A percentile compares a stretch with the other conserved stretches of the same genome.
Evolutionary conservation across 2,797 vertebrate genomes (phyloP).

Genomic region (Diceros bicornis): DNA sequence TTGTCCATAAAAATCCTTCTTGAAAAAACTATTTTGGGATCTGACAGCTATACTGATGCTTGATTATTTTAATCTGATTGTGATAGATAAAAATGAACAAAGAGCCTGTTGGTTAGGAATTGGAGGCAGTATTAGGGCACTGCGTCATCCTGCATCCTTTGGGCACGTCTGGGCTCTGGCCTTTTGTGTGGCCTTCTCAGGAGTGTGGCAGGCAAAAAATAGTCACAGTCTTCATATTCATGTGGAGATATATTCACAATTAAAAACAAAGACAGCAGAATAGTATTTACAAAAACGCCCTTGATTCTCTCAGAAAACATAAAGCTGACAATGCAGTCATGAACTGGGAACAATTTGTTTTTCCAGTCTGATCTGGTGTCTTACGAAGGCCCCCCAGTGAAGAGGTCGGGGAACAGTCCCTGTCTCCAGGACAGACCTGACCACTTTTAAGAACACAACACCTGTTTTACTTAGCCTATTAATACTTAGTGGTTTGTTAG

Average conservation of each 20-base stretch:
- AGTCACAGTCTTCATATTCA: background rate
- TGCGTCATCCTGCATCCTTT: background rate
- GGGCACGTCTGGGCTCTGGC: background rate
- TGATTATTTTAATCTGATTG: background rate
- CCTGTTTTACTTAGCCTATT: background rate
- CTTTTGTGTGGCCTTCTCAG: background rate
- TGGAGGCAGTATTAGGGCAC: rapidly evolving
- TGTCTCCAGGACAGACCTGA: background rate
- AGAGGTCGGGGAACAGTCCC: rapidly evolving
- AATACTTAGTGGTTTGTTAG: background rate
- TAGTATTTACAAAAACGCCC: background rate
- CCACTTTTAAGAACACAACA: rapidly evolving
- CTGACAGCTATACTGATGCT: background rate
- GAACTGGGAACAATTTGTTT: background rate
- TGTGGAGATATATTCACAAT: background rate
- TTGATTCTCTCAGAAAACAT: background rate
- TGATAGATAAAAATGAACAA: background rate
- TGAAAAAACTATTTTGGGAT: background rate
- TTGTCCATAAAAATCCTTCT: background rate
- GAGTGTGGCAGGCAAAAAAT: rapidly evolving
- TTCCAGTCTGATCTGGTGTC: background rate
- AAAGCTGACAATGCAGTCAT: background rate
- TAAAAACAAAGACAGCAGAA: background rate
- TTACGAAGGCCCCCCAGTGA: background rate
- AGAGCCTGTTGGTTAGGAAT: background rate